Conservation (phyloP, 2,888 invertebrate species). For the Panopea generosa region DNA sequence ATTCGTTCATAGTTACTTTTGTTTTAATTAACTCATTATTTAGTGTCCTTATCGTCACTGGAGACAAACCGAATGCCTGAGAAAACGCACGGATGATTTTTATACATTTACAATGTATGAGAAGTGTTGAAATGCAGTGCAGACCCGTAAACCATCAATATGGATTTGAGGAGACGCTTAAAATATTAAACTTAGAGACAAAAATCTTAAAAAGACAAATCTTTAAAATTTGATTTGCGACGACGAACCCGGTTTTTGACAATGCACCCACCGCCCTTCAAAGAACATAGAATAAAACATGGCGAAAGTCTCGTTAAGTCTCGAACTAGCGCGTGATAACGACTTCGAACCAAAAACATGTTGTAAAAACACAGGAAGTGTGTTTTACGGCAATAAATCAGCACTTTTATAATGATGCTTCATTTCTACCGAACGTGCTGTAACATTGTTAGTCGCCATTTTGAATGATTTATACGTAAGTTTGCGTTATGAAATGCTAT, state of each 20-base stretch:
- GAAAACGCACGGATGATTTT: too few relatives aligned
- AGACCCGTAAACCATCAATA: constrained; percentile 30
- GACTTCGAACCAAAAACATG: constrained; percentile 51
- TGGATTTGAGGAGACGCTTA: constrained; percentile 19
- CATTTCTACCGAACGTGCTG: constrained; percentile 14
- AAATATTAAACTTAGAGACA: constrained; percentile 14
- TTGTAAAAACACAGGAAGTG: constrained; percentile 53
- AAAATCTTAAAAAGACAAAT: constrained; percentile 5
- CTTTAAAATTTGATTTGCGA: constrained; percentile 43
- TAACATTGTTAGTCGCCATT: background rate
- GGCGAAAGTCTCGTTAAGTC: constrained; percentile 51
- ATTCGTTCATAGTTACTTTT: too few relatives aligned
- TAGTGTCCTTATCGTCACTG: too few relatives aligned
- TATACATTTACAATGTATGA: too few relatives aligned
- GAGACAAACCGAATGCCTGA: too few relatives aligned
- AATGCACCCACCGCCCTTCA: constrained; percentile 43
- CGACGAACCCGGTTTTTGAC: constrained; percentile 47
- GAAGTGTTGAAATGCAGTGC: constrained; percentile 2
- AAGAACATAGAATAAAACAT: constrained; percentile 36
- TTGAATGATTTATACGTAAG: constrained; percentile 17
- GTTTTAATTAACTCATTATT: too few relatives aligned
- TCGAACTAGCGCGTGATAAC: constrained; percentile 54
- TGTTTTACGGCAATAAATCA: constrained; percentile 59
- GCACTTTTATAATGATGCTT: constrained; percentile 24
- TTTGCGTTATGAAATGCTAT: constrained; percentile 8